These are phyloP conservation scores for Caradrina kadenii DNA, from an alignment of 2,888 invertebrate genomes.

Conservation along the genomic window DNA sequence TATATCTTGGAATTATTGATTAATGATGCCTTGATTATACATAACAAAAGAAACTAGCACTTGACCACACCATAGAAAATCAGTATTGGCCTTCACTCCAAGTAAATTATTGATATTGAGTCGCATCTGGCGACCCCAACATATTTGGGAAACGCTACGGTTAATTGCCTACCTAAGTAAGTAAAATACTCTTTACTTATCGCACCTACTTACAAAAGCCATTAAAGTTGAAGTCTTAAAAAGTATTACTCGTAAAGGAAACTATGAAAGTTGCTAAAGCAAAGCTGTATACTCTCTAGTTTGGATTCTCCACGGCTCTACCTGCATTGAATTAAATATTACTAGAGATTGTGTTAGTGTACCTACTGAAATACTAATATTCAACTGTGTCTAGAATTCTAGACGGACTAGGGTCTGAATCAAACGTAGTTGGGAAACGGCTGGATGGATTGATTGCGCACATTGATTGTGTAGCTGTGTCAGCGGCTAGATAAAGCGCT, in stretches of 20 bases:
- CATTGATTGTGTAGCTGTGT: conserved; percentile 51
- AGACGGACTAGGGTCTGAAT: conserved; percentile 16
- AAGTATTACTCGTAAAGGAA: conserved; percentile 25
- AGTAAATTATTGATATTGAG: conserved; percentile 37
- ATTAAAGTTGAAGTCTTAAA: conserved; percentile 37
- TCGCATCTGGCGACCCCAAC: conserved; percentile 33
- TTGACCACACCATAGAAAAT: conserved; percentile 7
- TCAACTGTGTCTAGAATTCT: conserved; percentile 19
- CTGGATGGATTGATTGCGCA: conserved; percentile 36
- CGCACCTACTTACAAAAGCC: conserved; percentile 19
- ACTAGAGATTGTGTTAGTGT: conserved; percentile 38
- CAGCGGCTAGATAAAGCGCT: conserved; percentile 39
- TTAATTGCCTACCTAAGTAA: conserved; percentile 32
- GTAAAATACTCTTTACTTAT: conserved; percentile 25
- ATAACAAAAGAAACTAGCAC: background rate
- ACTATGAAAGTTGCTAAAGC: conserved; percentile 46
- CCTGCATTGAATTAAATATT: conserved; percentile 57
- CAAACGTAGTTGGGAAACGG: background rate
- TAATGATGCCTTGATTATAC: too few relatives aligned
- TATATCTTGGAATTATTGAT: too few relatives aligned
- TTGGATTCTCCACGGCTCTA: conserved; percentile 20
- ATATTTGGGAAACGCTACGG: conserved; percentile 10
- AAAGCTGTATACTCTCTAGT: conserved; percentile 40
- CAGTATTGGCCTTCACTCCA: conserved; percentile 14
- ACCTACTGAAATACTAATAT: conserved; percentile 51